Evolutionary conservation across 2,888 invertebrate species (phyloP).

Genomic region (Leptopilina myrica): DNA sequence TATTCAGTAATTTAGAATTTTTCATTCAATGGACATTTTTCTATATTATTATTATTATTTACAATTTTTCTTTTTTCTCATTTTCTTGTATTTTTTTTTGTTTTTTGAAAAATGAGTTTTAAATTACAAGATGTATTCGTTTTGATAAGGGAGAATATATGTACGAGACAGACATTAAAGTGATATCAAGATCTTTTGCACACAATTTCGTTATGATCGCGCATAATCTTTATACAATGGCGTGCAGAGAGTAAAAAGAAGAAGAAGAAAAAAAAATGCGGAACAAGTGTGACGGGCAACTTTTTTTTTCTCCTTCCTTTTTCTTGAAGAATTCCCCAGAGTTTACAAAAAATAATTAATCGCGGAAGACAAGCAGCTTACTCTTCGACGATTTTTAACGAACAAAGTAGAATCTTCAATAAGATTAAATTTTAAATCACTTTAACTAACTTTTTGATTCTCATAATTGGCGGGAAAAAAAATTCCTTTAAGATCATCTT

Average conservation of each 20-base stretch:
- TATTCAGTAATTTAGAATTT: not conserved
- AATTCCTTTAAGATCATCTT: not conserved
- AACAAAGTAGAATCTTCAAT: conserved; percentile 12
- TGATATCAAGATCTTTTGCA: conserved; percentile 66
- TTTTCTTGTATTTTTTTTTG: too few species aligned
- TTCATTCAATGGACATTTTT: not conserved
- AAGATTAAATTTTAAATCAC: conserved; percentile 17
- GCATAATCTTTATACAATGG: conserved; percentile 74
- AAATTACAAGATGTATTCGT: not conserved
- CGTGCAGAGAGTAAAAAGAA: conserved; percentile 44
- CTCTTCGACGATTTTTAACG: conserved; percentile 20
- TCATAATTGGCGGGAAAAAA: conserved; percentile 14
- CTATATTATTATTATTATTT: too few species aligned
- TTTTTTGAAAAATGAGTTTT: not conserved
- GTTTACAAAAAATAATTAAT: conserved; percentile 38
- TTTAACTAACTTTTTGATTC: conserved; percentile 18
- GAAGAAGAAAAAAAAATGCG: not conserved
- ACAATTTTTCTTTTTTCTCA: not conserved
- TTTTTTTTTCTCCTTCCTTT: conserved; percentile 1
- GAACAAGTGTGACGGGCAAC: not conserved
- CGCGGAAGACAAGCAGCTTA: conserved; percentile 35
- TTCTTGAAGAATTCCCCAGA: conserved; percentile 18
- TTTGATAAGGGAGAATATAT: conserved; percentile 27
- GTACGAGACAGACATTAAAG: conserved; percentile 66
- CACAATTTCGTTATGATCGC: conserved; percentile 40